Base-by-base conservation (phyloP, 2,113 vertebrate species). In the Barnardius zonarius region DNA sequence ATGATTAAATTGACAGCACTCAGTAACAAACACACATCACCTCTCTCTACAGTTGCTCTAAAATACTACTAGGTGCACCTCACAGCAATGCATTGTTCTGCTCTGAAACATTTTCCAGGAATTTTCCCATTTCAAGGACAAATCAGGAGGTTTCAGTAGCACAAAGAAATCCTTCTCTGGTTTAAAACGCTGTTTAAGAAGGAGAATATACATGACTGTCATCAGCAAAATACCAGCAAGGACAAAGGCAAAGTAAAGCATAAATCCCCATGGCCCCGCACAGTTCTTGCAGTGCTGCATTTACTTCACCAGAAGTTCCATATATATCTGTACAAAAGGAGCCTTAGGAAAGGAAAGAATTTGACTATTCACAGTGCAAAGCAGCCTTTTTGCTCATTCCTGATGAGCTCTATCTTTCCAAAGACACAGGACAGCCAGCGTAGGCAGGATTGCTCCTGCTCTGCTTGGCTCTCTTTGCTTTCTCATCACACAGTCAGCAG, bases 401-500 rank as follows among this genome's bases (percentile, higher is more conserved):
- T 76, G 87, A 94, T 68, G 44, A 73, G 76, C 11, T 55, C 5
- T 57, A 30, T 94, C 63, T 54, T 90, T 73, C 59, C 57, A 92
- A 83, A 88, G 63, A 74, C 82, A 80, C 14, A 20, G 37, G 35
- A 66, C 59, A 88, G 66, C 85, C 82, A 92, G 90, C 79, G 83
- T 64, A 77, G 67, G 68, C 94, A 94, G 49, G 92, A 92, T 70
- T 86, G 75, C 49, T 94, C 78, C 68, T 27, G 46, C 59, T 41
- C 59, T 59, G 62, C 67, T 94, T 92, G 91, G 37, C 77, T 91
- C 9, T 82, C 90, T 83, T 86, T 92, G 70, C 93, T 95, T 93
- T 90, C 72, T 69, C 85, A 76, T 92, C 79, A 90, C 85, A 94
- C 70, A 43, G 68, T 55, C 75, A 80, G 54, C 52, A 80, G 75